phyloP scores from a whole-genome alignment of 2,113 vertebrate species.

The Hippocampus mohnikei region DNA sequence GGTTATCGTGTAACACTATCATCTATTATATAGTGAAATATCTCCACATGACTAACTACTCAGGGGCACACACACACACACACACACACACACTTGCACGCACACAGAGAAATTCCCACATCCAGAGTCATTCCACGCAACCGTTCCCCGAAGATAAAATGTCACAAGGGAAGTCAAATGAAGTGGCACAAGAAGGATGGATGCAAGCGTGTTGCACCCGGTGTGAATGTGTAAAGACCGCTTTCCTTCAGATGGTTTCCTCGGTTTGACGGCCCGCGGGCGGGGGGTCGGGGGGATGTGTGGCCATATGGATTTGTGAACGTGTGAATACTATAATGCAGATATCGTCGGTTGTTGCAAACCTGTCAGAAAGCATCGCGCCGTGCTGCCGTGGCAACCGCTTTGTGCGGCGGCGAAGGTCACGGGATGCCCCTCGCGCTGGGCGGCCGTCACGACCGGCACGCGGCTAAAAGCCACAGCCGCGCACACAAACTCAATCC shows the following conservation, averaged over 20 bases:
- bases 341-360: slow-evolving; percentile 34
- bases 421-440: slow-evolving; percentile 63
- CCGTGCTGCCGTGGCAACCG: slow-evolving; percentile 68
- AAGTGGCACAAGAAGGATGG: slow-evolving; percentile 25
- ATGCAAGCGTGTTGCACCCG: slow-evolving; percentile 18
- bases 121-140: slow-evolving; percentile 14
- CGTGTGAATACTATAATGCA: slow-evolving; percentile 5
- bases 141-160: slow-evolving; percentile 41
- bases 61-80: slow-evolving; percentile 7
- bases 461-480: slow-evolving; percentile 38
- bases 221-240: slow-evolving; percentile 24
- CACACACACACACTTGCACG: background rate
- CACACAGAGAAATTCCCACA: background rate
- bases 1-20: slow-evolving; percentile 51
- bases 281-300: too few species aligned
- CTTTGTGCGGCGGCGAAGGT: slow-evolving; percentile 63
- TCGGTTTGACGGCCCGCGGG: slow-evolving; percentile 49
- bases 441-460: slow-evolving; percentile 59
- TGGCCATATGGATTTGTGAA: slow-evolving; percentile 23
- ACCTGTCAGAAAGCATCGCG: slow-evolving; percentile 70
- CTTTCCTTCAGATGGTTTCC: slow-evolving; percentile 41
- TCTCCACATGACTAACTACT: slow-evolving; percentile 43
- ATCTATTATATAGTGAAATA: slow-evolving; percentile 54
- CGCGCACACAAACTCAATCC: slow-evolving; percentile 24
- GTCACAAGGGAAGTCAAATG: slow-evolving; percentile 35